Evolutionary conservation across 2,113 vertebrate species (phyloP).

Genomic region (Epinephelus fuscoguttatus): DNA sequence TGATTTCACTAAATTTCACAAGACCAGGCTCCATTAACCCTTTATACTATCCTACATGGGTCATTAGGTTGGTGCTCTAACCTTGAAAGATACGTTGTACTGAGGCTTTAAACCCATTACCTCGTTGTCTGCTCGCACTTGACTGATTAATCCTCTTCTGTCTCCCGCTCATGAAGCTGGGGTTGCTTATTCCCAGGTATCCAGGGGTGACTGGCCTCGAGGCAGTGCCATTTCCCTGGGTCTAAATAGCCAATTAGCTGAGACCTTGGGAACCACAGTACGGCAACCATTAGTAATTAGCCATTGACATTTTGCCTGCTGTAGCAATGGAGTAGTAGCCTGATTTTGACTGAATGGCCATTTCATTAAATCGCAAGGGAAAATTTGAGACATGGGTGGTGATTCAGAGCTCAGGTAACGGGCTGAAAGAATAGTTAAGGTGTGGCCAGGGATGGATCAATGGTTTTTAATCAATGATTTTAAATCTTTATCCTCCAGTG

Average conservation of each 20-base stretch:
- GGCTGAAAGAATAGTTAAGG: background rate
- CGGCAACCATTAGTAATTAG: slow-evolving; percentile 73
- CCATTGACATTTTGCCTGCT: slow-evolving; percentile 74
- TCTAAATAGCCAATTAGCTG: slow-evolving; percentile 81
- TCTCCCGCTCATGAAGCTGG: slow-evolving; percentile 24
- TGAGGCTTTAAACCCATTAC: slow-evolving; percentile 64
- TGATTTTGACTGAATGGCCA: slow-evolving; percentile 43
- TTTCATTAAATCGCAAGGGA: slow-evolving; percentile 42
- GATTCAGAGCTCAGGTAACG: slow-evolving; percentile 33
- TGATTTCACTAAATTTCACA: slow-evolving; percentile 15
- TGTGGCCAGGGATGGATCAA: slow-evolving; percentile 16
- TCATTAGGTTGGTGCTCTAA: slow-evolving; percentile 40
- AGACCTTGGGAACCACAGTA: slow-evolving; percentile 68
- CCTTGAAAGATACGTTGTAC: slow-evolving; percentile 44
- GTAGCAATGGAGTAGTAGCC: slow-evolving; percentile 45
- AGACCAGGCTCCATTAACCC: slow-evolving; percentile 34
- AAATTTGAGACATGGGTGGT: slow-evolving; percentile 7
- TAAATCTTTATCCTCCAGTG: slow-evolving; percentile 16
- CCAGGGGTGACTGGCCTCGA: slow-evolving; percentile 71
- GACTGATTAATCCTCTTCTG: slow-evolving; percentile 62
- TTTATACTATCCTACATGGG: slow-evolving; percentile 31
- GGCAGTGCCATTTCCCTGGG: slow-evolving; percentile 71
- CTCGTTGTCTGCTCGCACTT: slow-evolving; percentile 49
- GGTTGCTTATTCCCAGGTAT: slow-evolving; percentile 68
- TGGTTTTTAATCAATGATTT: slow-evolving; percentile 41